Conservation (phyloP, 1,140 invertebrate genomes). For the Chionoecetes opilio region DNA sequence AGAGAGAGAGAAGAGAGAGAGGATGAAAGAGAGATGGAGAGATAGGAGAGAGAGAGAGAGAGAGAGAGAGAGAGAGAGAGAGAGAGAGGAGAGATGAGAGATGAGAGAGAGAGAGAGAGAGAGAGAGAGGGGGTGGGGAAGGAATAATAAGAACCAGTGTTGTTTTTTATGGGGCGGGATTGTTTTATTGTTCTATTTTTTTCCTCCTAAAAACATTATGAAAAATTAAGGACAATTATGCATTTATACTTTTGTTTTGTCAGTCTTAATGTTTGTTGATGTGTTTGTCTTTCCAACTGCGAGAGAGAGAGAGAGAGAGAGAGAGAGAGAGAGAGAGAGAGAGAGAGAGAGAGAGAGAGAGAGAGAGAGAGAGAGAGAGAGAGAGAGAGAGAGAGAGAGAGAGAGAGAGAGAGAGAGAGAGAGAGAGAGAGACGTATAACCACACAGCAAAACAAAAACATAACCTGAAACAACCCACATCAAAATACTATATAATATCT, state of each 20-base stretch:
- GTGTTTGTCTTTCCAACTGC: neutral
- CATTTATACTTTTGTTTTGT: neutral
- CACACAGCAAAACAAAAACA: neutral
- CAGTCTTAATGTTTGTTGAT: too few species aligned
- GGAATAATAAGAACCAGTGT: too few species aligned
- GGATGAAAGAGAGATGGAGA: neutral
- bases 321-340: conserved; percentile 25
- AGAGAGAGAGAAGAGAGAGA: neutral
- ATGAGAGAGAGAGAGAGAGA: neutral
- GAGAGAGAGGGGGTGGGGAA: too few species aligned
- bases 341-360: conserved; percentile 34
- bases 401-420: neutral
- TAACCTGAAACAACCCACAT: neutral
- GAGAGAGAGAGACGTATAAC: neutral
- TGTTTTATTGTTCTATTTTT: too few species aligned
- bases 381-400: neutral
- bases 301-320: neutral
- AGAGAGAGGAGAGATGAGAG: neutral
- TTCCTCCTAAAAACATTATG: too few species aligned
- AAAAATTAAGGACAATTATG: neutral
- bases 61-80: neutral
- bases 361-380: conserved; percentile 27
- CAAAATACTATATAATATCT: neutral
- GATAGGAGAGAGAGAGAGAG: neutral
- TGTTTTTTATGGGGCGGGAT: too few species aligned